Evolutionary conservation across 2,888 invertebrate genomes (phyloP), one percentile per base, ranked within the genome.

Genomic region (Nephrotoma appendiculata): DNA sequence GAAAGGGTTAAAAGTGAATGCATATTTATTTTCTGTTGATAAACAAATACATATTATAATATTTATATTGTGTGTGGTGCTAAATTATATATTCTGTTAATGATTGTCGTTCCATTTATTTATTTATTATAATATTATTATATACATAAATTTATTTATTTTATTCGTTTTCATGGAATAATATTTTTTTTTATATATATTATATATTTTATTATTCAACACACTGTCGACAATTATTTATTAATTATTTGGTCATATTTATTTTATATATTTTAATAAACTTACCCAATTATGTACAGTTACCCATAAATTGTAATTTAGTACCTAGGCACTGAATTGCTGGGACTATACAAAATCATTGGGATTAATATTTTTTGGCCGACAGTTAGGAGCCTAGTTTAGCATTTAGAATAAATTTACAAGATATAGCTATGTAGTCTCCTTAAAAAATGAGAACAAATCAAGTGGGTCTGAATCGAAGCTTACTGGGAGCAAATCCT

Each of bases 21-120:
- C 71, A 71, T 71, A 71, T 71, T 89, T 89, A 89, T 89, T 89
- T 89, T 89, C 89, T 89, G 85, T 87, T 86, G 43, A 42, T 86
- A 52, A 43, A 86, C 71, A 71, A 86, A 85, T 86, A 86, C 87
- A 85, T 85, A 86, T 87, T 31, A 31, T 31, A 31, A 87, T 87
- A 71, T 45, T 86, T 86, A 43, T 87, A 44, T 87, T 86, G 83
- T 86, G 43, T 86, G 86, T 43, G 57, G 83, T 41, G 41, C 84
- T 87, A 9, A 45, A 41, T 71, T 86, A 87, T 86, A 87, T 31
- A 86, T 86, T 42, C 57, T n/a, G 44, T 83, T 84, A 87, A 85
- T 85, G 19, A 86, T 85, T 15, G 84, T 86, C 85, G 83, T 87
- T 84, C 45, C 86, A 85, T 86, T 87, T 87, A 42, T 86, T 71